Evolutionary conservation across 2,113 vertebrate species (phyloP).

Genomic region (Passer montanus): DNA sequence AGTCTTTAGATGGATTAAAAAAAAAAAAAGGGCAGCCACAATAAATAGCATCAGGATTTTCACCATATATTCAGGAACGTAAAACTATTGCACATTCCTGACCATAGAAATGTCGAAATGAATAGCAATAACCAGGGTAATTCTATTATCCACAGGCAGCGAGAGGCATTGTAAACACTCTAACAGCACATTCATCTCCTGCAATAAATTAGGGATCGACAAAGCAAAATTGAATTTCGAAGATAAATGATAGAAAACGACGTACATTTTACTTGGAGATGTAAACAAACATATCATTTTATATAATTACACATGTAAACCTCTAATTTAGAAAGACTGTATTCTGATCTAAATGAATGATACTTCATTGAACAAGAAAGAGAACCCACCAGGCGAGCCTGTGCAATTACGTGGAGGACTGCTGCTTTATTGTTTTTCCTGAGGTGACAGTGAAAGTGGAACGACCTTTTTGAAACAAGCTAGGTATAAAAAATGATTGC

Average conservation of each 20-base stretch:
- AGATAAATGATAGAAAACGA: slow-evolving; percentile 64
- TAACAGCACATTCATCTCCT: slow-evolving; percentile 46
- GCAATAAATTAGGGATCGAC: slow-evolving; percentile 56
- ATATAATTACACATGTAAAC: slow-evolving; percentile 70
- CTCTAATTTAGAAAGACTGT: slow-evolving; percentile 62
- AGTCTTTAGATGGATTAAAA: neutral
- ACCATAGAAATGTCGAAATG: slow-evolving; percentile 11
- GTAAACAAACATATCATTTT: slow-evolving; percentile 76
- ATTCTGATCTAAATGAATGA: slow-evolving; percentile 61
- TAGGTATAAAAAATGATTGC: slow-evolving; percentile 24
- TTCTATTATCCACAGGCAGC: slow-evolving; percentile 58
- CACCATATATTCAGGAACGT: neutral
- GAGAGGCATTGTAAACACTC: slow-evolving; percentile 55
- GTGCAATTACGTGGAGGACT: slow-evolving; percentile 51
- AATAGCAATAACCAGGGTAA: slow-evolving; percentile 55
- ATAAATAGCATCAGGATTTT: neutral
- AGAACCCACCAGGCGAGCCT: neutral
- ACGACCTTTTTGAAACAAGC: slow-evolving; percentile 33
- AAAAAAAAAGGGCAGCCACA: neutral
- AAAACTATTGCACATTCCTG: neutral
- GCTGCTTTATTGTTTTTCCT: slow-evolving; percentile 59
- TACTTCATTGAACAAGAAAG: slow-evolving; percentile 29
- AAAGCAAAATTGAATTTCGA: slow-evolving; percentile 69
- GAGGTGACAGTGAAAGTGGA: slow-evolving; percentile 42
- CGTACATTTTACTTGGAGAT: slow-evolving; percentile 56